Base-by-base conservation (phyloP, 2,888 invertebrate genomes). In the Drosophila fulvimacula region DNA sequence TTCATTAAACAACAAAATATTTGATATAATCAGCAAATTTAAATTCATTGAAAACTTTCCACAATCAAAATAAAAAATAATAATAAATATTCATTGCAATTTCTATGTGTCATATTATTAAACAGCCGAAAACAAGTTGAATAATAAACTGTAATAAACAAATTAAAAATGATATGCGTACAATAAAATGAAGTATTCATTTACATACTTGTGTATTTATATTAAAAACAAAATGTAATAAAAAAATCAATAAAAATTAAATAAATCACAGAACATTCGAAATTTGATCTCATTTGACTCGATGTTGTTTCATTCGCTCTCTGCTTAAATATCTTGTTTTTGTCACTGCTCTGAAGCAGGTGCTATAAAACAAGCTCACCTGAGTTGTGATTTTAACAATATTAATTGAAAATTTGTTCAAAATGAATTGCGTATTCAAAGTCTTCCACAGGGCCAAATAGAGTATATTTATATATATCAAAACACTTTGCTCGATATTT, bases 381-480 rank as follows among this genome's bases (percentile, higher is more conserved):
- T 21, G 52, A 17, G 24, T n/a, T n/a, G 30, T 30, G 30, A 19
- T 41, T 19, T 19, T 39, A 27, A 13, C 5, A 55, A 32, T 52
- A 24, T 52, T 38, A 38, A 52, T 52, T 38, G 21, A 51, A 24
- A 7, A 24, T 32, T 49, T 49, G 30, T 34, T 19, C 11, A 41
- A 55, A 30, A 10, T 10, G 15, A 15, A 17, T 30, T 55, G 1
- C 1, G 19, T 17, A 24, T 24, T 34, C 9, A 24, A 3, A 36
- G 9, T 7, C 21, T 21, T 21, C 3, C 13, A 6, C 42, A 6
- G 6, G 6, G 21, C 36, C 15, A 3, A 10, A 19, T 38, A 73
- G 75, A 24, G 78, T 75, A 78, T 78, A 32, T 32, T 39, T 38
- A 48, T 58, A 52, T 58, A 52, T 59, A 46, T 13, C 15, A 59